Percentiles rank a stretch among this genome's conserved stretches.
Evolutionary conservation across 2,888 invertebrate genomes (phyloP).

Genomic region (Trachelus iudaicus): DNA sequence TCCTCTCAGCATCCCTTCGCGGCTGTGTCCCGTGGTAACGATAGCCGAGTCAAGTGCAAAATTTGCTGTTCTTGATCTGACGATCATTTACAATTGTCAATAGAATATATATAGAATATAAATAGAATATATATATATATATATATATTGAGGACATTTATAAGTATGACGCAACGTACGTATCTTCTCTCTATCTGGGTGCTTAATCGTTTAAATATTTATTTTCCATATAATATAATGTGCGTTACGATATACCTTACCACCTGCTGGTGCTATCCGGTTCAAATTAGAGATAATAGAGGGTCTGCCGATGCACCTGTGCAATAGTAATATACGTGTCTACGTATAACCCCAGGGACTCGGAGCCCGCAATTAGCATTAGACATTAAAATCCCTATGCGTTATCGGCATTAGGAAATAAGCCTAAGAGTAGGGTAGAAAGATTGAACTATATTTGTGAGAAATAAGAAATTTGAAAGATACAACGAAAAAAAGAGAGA

Average conservation of each 20-base stretch:
- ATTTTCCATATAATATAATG: background rate
- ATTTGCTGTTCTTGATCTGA: background rate
- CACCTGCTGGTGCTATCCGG: constrained; percentile 35
- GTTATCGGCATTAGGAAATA: background rate
- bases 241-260: background rate
- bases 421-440: background rate
- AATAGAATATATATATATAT: background rate
- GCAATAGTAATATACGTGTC: background rate
- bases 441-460: too few relatives aligned
- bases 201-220: background rate
- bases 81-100: background rate
- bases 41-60: background rate
- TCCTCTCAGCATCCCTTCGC: too few relatives aligned
- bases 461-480: background rate
- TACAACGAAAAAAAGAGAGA: background rate
- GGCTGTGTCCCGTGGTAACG: background rate
- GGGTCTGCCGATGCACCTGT: constrained; percentile 32
- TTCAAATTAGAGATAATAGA: constrained; percentile 35
- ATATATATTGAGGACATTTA: too few relatives aligned
- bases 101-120: too few relatives aligned
- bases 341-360: constrained; percentile 24
- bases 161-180: too few relatives aligned
- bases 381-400: background rate
- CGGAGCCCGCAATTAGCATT: constrained; percentile 28
- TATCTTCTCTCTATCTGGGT: background rate